phyloP scores from a whole-genome alignment of 1,140 invertebrate species.

The Magallana gigas region DNA sequence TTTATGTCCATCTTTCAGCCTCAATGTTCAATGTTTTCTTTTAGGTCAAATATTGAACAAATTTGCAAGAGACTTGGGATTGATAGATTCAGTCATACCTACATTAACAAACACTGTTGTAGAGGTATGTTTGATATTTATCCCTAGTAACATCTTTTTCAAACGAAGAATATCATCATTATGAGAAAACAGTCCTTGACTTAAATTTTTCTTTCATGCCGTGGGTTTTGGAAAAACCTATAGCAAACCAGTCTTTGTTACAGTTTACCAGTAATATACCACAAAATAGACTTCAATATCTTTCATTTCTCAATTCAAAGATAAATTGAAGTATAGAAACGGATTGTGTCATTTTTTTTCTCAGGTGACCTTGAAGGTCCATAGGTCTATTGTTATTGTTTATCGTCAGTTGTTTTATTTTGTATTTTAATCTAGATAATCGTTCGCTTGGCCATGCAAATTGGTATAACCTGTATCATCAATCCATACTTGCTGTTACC shows the following conservation, averaged over 20 bases:
- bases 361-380: no score
- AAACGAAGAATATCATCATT: no score
- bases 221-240: no score
- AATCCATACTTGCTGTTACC: constrained; percentile 85
- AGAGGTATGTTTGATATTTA: constrained; percentile 53
- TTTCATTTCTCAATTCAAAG: not conserved
- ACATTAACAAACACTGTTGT: constrained; percentile 85
- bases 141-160: no score
- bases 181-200: no score
- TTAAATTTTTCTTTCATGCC: no score
- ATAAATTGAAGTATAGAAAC: no score
- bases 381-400: no score
- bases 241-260: no score
- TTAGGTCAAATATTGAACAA: constrained; percentile 86
- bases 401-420: not conserved
- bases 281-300: not conserved
- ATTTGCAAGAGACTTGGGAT: constrained; percentile 91
- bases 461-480: constrained; percentile 80
- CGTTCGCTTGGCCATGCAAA: not conserved
- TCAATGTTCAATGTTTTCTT: not conserved
- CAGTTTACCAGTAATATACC: no score
- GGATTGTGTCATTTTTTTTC: no score
- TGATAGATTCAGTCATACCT: constrained; percentile 85
- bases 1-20: no score
- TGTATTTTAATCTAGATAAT: not conserved